A percentile compares a stretch with the other conserved stretches of the same genome.
phyloP scores from a whole-genome alignment of 2,797 vertebrate genomes.

The Sibirionetta formosa region DNA sequence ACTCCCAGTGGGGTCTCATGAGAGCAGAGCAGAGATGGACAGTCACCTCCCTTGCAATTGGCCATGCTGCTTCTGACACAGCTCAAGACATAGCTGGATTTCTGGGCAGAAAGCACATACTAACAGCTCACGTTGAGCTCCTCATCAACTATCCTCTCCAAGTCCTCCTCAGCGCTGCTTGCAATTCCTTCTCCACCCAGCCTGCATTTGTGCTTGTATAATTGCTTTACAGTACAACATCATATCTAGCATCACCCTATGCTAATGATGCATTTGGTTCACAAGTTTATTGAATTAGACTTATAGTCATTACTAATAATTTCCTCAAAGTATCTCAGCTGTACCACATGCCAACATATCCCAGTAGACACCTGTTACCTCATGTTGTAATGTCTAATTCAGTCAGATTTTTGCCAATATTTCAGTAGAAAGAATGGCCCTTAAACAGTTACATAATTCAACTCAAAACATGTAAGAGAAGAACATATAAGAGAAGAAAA shows the following conservation, averaged over 20 bases:
- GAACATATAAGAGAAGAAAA: background rate
- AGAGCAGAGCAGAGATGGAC: no score
- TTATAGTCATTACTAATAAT: background rate
- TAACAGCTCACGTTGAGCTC: no score
- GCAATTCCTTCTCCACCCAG: no score
- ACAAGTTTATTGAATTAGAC: background rate
- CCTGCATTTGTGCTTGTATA: no score
- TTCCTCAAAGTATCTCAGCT: background rate
- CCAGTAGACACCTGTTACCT: background rate
- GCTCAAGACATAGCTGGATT: no score
- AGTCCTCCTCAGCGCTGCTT: no score
- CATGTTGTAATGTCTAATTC: rapidly evolving
- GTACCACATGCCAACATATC: background rate
- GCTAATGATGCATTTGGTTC: background rate
- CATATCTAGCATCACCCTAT: background rate
- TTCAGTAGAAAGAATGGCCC: rapidly evolving
- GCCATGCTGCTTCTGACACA: no score
- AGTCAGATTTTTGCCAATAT: background rate
- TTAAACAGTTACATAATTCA: background rate
- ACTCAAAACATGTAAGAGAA: background rate
- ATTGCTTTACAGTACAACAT: background rate
- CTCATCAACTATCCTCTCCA: no score
- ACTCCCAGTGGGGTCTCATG: no score
- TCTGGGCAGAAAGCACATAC: no score
- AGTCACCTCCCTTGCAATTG: no score